Percentiles rank a stretch among this genome's conserved stretches.
Evolutionary conservation across 2,797 vertebrate species (phyloP).

Genomic region (Hoplostethus mediterraneus): DNA sequence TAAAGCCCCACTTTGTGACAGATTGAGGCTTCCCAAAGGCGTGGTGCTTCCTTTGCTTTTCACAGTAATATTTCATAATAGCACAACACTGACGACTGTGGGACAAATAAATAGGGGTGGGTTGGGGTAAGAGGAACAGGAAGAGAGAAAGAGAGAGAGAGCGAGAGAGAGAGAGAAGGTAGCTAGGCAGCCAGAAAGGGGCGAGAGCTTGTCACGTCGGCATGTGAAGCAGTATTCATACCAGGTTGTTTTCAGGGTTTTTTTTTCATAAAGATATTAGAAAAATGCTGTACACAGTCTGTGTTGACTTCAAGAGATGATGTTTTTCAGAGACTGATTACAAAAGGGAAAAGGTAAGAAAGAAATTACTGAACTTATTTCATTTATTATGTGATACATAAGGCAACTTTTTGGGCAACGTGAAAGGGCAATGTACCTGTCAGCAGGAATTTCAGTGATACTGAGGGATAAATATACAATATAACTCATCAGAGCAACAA

Average conservation of each 20-base stretch:
- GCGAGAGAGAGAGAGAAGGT: constrained; percentile 41
- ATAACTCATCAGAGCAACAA: not conserved
- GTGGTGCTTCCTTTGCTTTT: constrained; percentile 17
- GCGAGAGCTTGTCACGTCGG: constrained; percentile 52
- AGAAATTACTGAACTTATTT: not conserved
- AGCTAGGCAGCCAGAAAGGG: constrained; percentile 51
- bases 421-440: not conserved
- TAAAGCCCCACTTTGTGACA: not conserved
- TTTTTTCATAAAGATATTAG: constrained; percentile 30
- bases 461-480: not conserved
- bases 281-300: constrained; percentile 64
- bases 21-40: not conserved
- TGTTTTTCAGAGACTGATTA: constrained; percentile 51
- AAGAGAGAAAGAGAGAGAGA: constrained; percentile 78
- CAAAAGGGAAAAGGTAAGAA: constrained; percentile 61
- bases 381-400: not conserved
- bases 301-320: constrained; percentile 67
- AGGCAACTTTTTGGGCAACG: not conserved
- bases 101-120: constrained; percentile 76
- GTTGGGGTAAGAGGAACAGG: constrained; percentile 85
- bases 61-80: constrained; percentile 33
- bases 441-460: not conserved
- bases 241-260: constrained; percentile 10
- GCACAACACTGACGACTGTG: constrained; percentile 53
- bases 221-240: constrained; percentile 52